These are phyloP conservation scores for Balaeniceps rex DNA, from an alignment of 2,113 vertebrate genomes.

Conservation along the genomic window DNA sequence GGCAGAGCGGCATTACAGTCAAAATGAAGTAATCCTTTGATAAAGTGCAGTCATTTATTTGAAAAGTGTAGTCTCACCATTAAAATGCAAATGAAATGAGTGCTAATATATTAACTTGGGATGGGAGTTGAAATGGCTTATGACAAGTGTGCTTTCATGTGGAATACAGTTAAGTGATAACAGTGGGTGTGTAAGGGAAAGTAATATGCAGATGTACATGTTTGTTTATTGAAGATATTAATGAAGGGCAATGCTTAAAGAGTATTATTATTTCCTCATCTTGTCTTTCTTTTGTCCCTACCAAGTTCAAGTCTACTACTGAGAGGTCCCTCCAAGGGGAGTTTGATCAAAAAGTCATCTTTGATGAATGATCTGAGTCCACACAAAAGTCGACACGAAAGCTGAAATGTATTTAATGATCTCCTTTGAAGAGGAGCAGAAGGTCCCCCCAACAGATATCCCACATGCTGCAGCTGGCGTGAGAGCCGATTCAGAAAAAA, in stretches of 20 bases:
- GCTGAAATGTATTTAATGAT: not conserved
- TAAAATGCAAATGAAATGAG: conserved; percentile 75
- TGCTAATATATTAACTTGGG: conserved; percentile 67
- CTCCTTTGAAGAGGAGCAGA: not conserved
- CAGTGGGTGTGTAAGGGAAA: not conserved
- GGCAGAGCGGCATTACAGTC: not conserved
- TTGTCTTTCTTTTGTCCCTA: conserved; percentile 23
- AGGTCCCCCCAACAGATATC: not conserved
- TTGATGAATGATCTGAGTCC: conserved; percentile 39
- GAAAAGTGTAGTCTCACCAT: conserved; percentile 64
- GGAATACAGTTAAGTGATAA: conserved; percentile 60
- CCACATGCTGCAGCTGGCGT: not conserved
- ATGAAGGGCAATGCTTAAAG: conserved; percentile 20
- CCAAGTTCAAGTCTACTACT: not conserved
- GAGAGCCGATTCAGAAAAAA: not conserved
- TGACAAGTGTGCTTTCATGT: conserved; percentile 66
- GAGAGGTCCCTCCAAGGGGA: not conserved
- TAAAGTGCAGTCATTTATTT: conserved; percentile 64
- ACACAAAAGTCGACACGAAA: not conserved
- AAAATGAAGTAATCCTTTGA: conserved; percentile 69
- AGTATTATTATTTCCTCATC: conserved; percentile 14
- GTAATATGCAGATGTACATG: not conserved
- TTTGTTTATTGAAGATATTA: conserved; percentile 68
- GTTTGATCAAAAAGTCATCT: conserved; percentile 32
- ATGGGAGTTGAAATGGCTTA: conserved; percentile 56